These are phyloP conservation scores for Chesias legatella DNA, from an alignment of 2,888 invertebrate genomes.

Conservation along the genomic window DNA sequence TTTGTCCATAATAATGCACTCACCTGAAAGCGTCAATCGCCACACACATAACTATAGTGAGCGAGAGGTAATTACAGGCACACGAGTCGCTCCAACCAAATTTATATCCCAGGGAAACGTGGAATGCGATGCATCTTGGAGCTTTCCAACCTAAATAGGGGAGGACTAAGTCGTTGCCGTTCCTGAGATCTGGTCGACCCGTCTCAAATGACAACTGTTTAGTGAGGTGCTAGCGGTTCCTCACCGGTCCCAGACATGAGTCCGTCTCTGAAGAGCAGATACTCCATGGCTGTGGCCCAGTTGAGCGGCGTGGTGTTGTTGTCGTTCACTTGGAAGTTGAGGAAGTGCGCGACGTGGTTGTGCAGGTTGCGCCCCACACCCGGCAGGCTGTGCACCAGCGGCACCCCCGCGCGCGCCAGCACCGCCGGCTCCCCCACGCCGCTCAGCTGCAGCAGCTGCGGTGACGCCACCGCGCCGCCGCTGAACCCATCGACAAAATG, in stretches of 20 bases:
- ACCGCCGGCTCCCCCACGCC: constrained; percentile 91
- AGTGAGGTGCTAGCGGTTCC: constrained; percentile 1
- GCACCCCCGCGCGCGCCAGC: constrained; percentile 82
- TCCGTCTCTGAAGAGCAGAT: constrained; percentile 91
- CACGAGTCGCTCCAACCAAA: too few relatives aligned
- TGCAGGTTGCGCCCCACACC: constrained; percentile 92
- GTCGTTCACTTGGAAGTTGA: constrained; percentile 90
- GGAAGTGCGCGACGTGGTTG: constrained; percentile 90
- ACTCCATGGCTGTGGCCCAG: constrained; percentile 96
- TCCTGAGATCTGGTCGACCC: too few relatives aligned
- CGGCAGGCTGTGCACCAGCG: constrained; percentile 85
- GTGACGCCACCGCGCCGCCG: constrained; percentile 94
- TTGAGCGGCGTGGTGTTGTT: constrained; percentile 92
- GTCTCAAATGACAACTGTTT: too few relatives aligned
- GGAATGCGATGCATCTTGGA: too few relatives aligned
- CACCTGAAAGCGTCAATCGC: too few relatives aligned
- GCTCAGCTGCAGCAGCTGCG: constrained; percentile 94
- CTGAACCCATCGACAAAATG: too few relatives aligned
- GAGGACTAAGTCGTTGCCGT: too few relatives aligned
- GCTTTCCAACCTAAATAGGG: too few relatives aligned
- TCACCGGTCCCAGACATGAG: constrained; percentile 93
- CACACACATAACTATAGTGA: too few relatives aligned
- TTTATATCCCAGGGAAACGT: too few relatives aligned
- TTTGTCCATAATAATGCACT: too few relatives aligned
- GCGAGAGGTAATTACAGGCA: too few relatives aligned